A percentile compares a stretch with the other conserved stretches of the same genome.
Evolutionary conservation across 2,113 vertebrate genomes (phyloP).

Genomic region (Lasiurus borealis): DNA sequence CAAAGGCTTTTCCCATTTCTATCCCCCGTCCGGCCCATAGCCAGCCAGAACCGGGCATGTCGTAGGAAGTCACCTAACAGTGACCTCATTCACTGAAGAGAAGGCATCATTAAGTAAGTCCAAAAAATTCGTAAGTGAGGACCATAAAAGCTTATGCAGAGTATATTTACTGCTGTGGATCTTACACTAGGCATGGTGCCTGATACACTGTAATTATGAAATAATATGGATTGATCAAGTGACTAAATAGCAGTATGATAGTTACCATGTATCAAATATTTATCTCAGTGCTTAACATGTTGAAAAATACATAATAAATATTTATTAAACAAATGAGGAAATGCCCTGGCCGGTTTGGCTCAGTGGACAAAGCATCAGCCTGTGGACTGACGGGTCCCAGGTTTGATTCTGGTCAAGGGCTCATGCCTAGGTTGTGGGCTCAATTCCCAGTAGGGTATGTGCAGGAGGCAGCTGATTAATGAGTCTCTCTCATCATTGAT

Average conservation of each 20-base stretch:
- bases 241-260: conserved; percentile 23
- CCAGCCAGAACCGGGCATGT: not conserved
- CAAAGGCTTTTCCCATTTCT: not conserved
- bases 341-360: too few relatives aligned
- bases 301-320: conserved; percentile 56
- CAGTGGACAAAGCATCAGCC: too few relatives aligned
- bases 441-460: too few relatives aligned
- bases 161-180: too few relatives aligned
- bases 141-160: conserved; percentile 24
- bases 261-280: not conserved
- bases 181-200: too few relatives aligned
- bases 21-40: not conserved
- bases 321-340: not conserved
- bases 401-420: too few relatives aligned
- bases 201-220: not conserved
- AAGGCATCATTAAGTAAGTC: not conserved
- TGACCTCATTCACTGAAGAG: conserved; percentile 13
- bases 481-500: too few relatives aligned
- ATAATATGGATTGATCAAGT: conserved; percentile 20
- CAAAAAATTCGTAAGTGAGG: conserved; percentile 34
- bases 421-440: too few relatives aligned
- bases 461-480: too few relatives aligned
- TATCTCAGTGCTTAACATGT: not conserved
- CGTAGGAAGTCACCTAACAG: not conserved
- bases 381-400: too few relatives aligned